A percentile compares a stretch with the other conserved stretches of the same genome.
These are phyloP conservation scores for Clistopyga incitator DNA, from an alignment of 2,888 invertebrate species.

Conservation along the genomic window DNA sequence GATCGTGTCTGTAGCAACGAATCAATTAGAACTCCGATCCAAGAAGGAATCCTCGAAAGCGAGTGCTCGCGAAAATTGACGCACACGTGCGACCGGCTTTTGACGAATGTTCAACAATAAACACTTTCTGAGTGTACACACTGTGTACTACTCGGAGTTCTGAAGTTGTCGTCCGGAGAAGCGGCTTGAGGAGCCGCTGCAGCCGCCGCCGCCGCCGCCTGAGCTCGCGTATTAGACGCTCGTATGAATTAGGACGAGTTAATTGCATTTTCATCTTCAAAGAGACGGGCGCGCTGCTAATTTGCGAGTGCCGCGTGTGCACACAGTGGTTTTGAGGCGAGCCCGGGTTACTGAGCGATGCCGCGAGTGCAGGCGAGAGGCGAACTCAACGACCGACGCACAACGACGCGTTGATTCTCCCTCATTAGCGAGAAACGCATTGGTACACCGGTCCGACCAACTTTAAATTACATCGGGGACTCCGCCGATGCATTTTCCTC, in stretches of 20 bases:
- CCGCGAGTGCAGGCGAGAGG: conserved; percentile 15
- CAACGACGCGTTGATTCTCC: conserved; percentile 79
- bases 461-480: conserved; percentile 67
- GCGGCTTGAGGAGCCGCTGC: neutral
- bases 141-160: conserved; percentile 6
- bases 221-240: conserved; percentile 55
- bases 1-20: conserved; percentile 43
- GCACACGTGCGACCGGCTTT: conserved; percentile 55
- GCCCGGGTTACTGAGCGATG: conserved; percentile 8
- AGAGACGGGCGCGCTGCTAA: conserved; percentile 70
- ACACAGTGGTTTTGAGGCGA: conserved; percentile 16
- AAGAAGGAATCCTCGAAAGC: conserved; percentile 23
- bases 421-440: conserved; percentile 81
- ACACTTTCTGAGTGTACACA: conserved; percentile 40
- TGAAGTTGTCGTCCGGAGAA: conserved; percentile 34
- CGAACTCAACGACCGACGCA: conserved; percentile 61
- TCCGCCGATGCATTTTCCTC: neutral
- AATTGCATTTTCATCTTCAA: conserved; percentile 80
- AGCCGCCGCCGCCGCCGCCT: no score
- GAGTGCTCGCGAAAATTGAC: conserved; percentile 48
- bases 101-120: conserved; percentile 68
- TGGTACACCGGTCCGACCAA: conserved; percentile 68
- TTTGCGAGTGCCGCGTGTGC: conserved; percentile 65
- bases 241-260: conserved; percentile 77
- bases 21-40: conserved; percentile 57